Evolutionary conservation across 2,888 invertebrate genomes (phyloP), one percentile per base, ranked within the genome.

Genomic region (Cataglyphis altisquamis): DNA sequence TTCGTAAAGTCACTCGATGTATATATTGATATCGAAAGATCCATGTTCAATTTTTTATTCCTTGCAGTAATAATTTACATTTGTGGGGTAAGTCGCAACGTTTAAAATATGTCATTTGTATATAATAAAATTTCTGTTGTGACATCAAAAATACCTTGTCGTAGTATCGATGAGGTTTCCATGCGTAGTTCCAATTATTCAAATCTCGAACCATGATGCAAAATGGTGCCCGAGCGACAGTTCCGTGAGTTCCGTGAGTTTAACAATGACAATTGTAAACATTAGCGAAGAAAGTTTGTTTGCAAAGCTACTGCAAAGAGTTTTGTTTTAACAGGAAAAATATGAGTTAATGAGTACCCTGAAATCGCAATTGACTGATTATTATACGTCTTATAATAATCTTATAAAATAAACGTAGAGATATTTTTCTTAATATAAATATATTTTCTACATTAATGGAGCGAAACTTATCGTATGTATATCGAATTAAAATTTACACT

Each of bases 171-270:
- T 36, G 15, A 78, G 32, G 48, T 70, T 70, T 48, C 21, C 21
- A 78, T 80, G 36, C 70, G 36, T 18, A 60, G 60, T 70, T 60
- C 48, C 45, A 70, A 80, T 70, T 70, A 80, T 60, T 60, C 12
- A 80, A 80, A 70, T 60, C 32, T 12, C 25, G 45, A 25, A 45
- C 45, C 60, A 45, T 18, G 18, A 25, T 25, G n/a, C 70, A 70
- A 80, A 70, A 80, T 80, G 45, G 45, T 70, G 60, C 5, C 60
- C 32, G n/a, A n/a, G 45, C 36, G 25, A 36, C 12, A 70, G 60
- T 80, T 78, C 48, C 60, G 36, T 55, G 36, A 60, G 4, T 80
- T 48, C 48, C 60, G 36, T 55, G 36, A 60, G 4, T 80, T 48
- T 72, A 80, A 32, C 55, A 77, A 78, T 21, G 57, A 78, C 45